phyloP scores from a whole-genome alignment of 2,888 invertebrate genomes.

The Lepeophtheirus nordmannii region DNA sequence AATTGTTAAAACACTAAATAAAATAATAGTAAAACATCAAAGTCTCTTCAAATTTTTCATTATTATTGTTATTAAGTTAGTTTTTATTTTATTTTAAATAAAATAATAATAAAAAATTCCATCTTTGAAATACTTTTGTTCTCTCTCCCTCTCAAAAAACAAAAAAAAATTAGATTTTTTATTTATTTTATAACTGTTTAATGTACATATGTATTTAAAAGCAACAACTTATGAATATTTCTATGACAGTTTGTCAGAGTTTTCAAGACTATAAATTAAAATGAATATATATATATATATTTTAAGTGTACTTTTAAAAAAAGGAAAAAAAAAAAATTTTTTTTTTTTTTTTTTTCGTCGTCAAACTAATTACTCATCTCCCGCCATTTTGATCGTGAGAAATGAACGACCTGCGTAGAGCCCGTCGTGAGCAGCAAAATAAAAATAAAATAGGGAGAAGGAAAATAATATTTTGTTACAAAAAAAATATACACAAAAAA shows the following conservation, averaged over 20 bases:
- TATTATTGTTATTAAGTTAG: background rate
- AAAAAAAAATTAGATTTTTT: too few species aligned
- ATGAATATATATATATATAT: too few species aligned
- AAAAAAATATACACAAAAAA: too few species aligned
- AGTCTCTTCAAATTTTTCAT: background rate
- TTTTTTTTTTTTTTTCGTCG: background rate
- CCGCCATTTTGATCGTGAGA: background rate
- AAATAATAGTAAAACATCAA: too few species aligned
- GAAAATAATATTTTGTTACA: too few species aligned
- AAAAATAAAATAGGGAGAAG: too few species aligned
- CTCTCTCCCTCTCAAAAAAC: too few species aligned
- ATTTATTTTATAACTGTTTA: too few species aligned
- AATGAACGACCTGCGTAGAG: too few species aligned
- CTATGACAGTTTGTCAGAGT: background rate
- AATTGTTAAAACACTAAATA: too few species aligned
- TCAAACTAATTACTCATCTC: background rate
- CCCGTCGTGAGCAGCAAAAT: too few species aligned
- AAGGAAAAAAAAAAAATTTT: background rate
- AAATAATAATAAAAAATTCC: background rate
- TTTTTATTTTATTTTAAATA: background rate
- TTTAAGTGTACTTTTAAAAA: background rate
- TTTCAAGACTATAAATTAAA: background rate
- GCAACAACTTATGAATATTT: background rate
- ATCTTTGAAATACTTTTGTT: too few species aligned
- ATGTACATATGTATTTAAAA: background rate